A percentile compares a stretch with the other conserved stretches of the same genome.
These are phyloP conservation scores for Xerus rutilus DNA, from an alignment of 2,797 vertebrate species.

Conservation along the genomic window DNA sequence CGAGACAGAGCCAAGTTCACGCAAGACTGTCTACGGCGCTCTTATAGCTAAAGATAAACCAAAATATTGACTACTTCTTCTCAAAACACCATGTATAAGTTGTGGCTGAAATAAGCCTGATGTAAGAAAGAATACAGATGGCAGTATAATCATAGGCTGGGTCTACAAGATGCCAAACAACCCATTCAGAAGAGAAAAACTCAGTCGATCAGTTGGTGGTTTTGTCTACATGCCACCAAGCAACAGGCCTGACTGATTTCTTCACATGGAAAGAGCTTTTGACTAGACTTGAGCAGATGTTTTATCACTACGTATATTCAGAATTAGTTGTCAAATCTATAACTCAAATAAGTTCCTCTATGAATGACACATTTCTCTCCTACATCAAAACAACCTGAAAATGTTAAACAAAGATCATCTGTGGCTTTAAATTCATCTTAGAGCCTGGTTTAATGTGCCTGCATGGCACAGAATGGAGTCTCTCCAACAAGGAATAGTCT, in stretches of 20 bases:
- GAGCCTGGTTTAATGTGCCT: not conserved
- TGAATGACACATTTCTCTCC: constrained; percentile 55
- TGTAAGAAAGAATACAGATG: constrained; percentile 81
- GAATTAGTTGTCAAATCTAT: constrained; percentile 66
- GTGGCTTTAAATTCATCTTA: not conserved
- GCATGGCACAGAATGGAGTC: not conserved
- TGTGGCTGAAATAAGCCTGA: constrained; percentile 76
- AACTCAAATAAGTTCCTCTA: constrained; percentile 62
- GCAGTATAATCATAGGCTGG: constrained; percentile 83
- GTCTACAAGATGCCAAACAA: constrained; percentile 81
- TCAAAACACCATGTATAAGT: constrained; percentile 75
- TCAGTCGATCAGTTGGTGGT: constrained; percentile 76
- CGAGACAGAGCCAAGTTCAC: constrained; percentile 79
- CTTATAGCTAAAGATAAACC: constrained; percentile 79
- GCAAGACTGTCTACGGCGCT: constrained; percentile 73
- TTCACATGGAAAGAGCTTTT: constrained; percentile 61
- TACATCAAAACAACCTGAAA: constrained; percentile 54
- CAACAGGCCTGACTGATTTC: constrained; percentile 72
- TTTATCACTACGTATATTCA: constrained; percentile 51
- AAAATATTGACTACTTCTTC: constrained; percentile 83
- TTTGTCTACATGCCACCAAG: constrained; percentile 77
- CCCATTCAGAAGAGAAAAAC: constrained; percentile 78
- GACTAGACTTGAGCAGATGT: constrained; percentile 74
- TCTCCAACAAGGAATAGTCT: not conserved
- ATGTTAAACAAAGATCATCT: constrained; percentile 61